Conservation (phyloP, 1,140 invertebrate species). For the Cydia strobilella region DNA sequence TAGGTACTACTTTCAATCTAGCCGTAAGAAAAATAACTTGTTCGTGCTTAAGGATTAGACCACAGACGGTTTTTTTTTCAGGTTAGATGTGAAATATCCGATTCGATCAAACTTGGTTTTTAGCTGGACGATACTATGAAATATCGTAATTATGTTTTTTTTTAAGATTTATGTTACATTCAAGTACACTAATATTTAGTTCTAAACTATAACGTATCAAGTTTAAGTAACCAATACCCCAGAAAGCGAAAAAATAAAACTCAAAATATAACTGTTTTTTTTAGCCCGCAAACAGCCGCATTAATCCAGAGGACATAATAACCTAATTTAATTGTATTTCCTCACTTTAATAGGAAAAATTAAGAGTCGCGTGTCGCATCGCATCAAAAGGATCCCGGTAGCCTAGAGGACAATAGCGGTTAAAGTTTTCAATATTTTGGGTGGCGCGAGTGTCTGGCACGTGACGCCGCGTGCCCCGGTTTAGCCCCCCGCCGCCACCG, state of each 20-base stretch:
- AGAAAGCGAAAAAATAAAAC: neutral
- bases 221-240: no score
- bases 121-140: no score
- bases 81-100: no score
- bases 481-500: conserved; percentile 64
- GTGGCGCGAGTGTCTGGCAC: conserved; percentile 54
- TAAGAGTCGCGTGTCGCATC: conserved; percentile 70
- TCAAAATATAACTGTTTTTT: neutral
- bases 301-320: conserved; percentile 25
- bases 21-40: no score
- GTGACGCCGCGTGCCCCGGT: conserved; percentile 69
- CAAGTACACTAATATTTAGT: no score
- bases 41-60: no score
- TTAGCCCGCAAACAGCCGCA: neutral
- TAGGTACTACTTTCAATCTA: no score
- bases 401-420: conserved; percentile 56
- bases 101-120: no score
- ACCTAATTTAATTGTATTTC: conserved; percentile 51
- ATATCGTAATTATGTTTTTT: no score
- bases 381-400: conserved; percentile 50
- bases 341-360: conserved; percentile 60
- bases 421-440: conserved; percentile 80
- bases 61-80: no score
- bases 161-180: no score
- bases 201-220: no score